Base-by-base conservation (phyloP, 2,888 invertebrate genomes). In the Automeris io region DNA sequence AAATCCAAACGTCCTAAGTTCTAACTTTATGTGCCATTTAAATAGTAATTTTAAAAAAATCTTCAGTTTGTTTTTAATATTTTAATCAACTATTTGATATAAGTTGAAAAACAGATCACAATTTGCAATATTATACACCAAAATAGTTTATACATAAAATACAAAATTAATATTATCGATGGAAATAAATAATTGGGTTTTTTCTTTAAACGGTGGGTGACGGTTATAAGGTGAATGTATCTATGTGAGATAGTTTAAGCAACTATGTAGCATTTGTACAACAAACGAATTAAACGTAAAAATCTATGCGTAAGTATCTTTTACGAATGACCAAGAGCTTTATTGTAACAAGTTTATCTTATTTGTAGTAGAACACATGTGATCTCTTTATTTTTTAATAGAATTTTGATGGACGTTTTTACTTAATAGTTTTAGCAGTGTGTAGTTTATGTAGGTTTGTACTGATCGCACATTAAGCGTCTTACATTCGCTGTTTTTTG, bases 311-410 rank as follows among this genome's bases (percentile, higher is more conserved):
- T 64, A 63, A 63, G 62, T 69, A 65, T 71, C 62, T 62, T 70
- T 68, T 66, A 65, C 54, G 67, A 69, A 70, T 69, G 61, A 70
- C 51, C 51, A 51, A 67, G 68, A 80, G 80, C 82, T 85, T 82
- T 82, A 81, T 74, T 67, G 66, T 75, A 76, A 77, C 78, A 70
- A 69, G 67, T 75, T 77, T 79, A 75, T 75, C 74, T 78, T 80
- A 76, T 74, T 81, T 75, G 75, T 81, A 71, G 68, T 71, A 71
- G 74, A 73, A 77, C 71, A 73, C 72, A 69, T 62, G 73, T 83
- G 85, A 86, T 86, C 85, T 86, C 85, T 80, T 81, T 82, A 74
- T 78, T 82, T 81, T 56, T 75, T 82, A 83, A 78, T 81, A 75
- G 68, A 76, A 76, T 80, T 82, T 82, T 81, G 80, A 81, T 79